phyloP scores from a whole-genome alignment of 1,140 invertebrate genomes.

The Drosophila elegans region DNA sequence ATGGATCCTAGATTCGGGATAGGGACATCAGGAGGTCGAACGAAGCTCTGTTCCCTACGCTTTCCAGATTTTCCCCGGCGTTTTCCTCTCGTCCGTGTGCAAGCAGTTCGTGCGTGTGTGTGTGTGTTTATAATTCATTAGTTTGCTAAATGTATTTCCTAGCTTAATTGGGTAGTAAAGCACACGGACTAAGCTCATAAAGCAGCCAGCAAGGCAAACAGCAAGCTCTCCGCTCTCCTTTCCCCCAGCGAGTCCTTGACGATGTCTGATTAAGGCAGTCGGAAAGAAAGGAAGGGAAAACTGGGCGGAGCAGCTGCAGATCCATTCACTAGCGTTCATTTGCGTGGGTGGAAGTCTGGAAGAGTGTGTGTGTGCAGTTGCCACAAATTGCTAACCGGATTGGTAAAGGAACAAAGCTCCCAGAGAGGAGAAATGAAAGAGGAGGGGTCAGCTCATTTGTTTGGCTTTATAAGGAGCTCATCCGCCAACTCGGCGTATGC shows the following conservation, averaged over 20 bases:
- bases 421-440: no score
- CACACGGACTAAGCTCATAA: constrained; percentile 66
- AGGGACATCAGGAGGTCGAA: constrained; percentile 7
- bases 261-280: constrained; percentile 47
- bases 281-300: constrained; percentile 22
- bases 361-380: constrained; percentile 1
- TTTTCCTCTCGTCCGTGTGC: constrained; percentile 1
- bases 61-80: neutral
- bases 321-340: constrained; percentile 12
- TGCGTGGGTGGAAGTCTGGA: neutral
- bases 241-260: constrained; percentile 16
- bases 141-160: constrained; percentile 75
- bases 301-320: constrained; percentile 9
- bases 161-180: constrained; percentile 71
- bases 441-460: constrained; percentile 7
- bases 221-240: neutral
- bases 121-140: constrained; percentile 76
- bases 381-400: constrained; percentile 18
- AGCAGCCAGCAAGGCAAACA: constrained; percentile 54
- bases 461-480: constrained; percentile 31
- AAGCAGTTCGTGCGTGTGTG: constrained; percentile 1
- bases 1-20: neutral
- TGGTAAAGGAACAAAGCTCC: neutral
- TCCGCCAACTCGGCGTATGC: constrained; percentile 16
- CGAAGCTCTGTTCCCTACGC: neutral